phyloP scores from a whole-genome alignment of 2,888 invertebrate species.

The Drosophila parthenogenetica region DNA sequence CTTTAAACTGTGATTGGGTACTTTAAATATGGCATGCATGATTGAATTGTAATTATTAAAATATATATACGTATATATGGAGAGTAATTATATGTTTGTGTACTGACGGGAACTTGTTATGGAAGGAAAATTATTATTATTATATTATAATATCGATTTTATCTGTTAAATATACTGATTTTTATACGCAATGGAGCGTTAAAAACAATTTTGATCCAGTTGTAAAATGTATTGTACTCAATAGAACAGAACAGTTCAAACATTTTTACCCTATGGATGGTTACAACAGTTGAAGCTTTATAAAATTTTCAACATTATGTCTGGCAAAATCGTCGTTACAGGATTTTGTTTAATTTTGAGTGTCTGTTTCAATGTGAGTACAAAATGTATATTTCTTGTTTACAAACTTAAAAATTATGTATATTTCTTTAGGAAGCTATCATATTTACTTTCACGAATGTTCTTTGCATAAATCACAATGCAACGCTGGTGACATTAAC shows the following conservation, averaged over 20 bases:
- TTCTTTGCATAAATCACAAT: constrained; percentile 36
- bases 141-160: too few species aligned
- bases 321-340: background rate
- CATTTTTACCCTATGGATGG: background rate
- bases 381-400: too few species aligned
- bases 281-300: background rate
- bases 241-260: background rate
- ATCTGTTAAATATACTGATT: too few species aligned
- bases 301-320: background rate
- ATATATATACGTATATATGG: background rate
- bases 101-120: too few species aligned
- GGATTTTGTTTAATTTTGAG: background rate
- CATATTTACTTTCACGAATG: constrained; percentile 46
- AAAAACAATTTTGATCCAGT: too few species aligned
- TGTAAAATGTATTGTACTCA: background rate
- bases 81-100: too few species aligned
- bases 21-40: background rate
- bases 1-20: background rate
- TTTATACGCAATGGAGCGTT: too few species aligned
- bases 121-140: too few species aligned
- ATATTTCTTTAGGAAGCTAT: constrained; percentile 8
- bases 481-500: constrained; percentile 39
- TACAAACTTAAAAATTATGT: background rate
- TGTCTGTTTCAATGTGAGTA: background rate
- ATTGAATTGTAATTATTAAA: background rate